Base-by-base conservation (phyloP, 2,113 vertebrate genomes). In the Pica pica region DNA sequence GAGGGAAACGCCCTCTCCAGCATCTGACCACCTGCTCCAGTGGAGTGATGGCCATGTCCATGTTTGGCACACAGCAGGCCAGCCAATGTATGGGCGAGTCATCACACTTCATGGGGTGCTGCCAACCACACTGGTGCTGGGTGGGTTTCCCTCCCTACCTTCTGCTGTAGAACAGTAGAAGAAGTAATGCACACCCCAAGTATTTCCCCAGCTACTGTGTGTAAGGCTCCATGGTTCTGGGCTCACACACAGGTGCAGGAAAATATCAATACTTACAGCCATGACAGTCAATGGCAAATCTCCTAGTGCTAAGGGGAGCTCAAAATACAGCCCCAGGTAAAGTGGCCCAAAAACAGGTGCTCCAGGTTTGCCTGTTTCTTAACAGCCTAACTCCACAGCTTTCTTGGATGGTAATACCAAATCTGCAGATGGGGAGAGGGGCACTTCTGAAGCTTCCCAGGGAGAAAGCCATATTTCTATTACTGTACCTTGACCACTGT, bases 1-100 rank as follows among this genome's bases (percentile, higher is more conserved):
- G 7, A 49, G 19, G 9, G 13, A 68, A 81, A 71, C 0, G 5
- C 17, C 41, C 31, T 44, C 53, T 24, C 39, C 70, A 89, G 28
- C 65, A 35, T 26, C 52, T 79, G 24, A 26, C 8, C 59, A 59
- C 23, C 73, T 42, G 39, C 70, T 82, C 24, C 4, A 47, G 27
- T 2, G 27, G 24, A 81, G 30, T 0, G 0, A 28, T 18, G 42
- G 37, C 50, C 2, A 0, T 13, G 26, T 7, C 50, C 71, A 46
- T 1, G 1, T 27, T 21, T n/a, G 65, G 55, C n/a, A 69, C 33
- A 53, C 15, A 28, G 49, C 30, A 24, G 7, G 28, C 1, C 7
- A 70, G 42, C 21, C 10, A 10, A 13, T 23, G 39, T 15, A 9
- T 1, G 5, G 16, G 7, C 10, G 31, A 2, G 8, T 27, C 20